These are phyloP conservation scores for Plebejus anna DNA, from an alignment of 2,888 invertebrate species.

Conservation along the genomic window DNA sequence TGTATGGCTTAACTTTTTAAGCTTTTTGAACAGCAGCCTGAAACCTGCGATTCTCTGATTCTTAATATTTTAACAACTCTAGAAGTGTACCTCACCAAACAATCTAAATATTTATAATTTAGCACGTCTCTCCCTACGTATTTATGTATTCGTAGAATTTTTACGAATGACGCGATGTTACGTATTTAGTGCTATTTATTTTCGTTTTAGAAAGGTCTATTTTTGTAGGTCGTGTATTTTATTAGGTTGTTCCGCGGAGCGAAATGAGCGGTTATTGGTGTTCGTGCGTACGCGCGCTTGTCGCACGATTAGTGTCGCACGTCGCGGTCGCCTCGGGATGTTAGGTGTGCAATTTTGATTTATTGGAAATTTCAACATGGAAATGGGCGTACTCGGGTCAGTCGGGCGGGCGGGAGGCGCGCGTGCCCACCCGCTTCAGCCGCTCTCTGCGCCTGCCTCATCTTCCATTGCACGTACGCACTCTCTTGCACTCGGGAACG, in stretches of 20 bases:
- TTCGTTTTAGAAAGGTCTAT: conserved; percentile 10
- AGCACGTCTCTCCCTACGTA: neutral
- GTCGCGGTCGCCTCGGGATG: neutral
- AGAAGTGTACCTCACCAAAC: neutral
- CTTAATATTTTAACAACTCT: neutral
- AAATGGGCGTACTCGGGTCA: conserved; percentile 42
- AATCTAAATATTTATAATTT: neutral
- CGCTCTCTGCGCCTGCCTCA: conserved; percentile 44
- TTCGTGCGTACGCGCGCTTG: conserved; percentile 42
- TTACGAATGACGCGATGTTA: conserved; percentile 1
- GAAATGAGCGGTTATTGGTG: conserved; percentile 32
- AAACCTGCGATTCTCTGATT: neutral
- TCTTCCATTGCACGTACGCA: conserved; percentile 48
- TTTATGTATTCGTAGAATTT: conserved; percentile 6
- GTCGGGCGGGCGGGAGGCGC: conserved; percentile 55
- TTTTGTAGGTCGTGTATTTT: neutral
- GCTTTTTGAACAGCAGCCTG: neutral
- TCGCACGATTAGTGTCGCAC: conserved; percentile 11
- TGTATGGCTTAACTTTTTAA: neutral
- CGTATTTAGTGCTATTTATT: conserved; percentile 5
- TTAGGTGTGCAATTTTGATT: conserved; percentile 22
- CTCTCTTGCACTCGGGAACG: conserved; percentile 50
- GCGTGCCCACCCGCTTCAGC: conserved; percentile 49
- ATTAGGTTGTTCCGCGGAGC: conserved; percentile 32
- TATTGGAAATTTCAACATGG: conserved; percentile 29